phyloP scores from a whole-genome alignment of 2,888 invertebrate genomes.

The Lepidonotus clava region DNA sequence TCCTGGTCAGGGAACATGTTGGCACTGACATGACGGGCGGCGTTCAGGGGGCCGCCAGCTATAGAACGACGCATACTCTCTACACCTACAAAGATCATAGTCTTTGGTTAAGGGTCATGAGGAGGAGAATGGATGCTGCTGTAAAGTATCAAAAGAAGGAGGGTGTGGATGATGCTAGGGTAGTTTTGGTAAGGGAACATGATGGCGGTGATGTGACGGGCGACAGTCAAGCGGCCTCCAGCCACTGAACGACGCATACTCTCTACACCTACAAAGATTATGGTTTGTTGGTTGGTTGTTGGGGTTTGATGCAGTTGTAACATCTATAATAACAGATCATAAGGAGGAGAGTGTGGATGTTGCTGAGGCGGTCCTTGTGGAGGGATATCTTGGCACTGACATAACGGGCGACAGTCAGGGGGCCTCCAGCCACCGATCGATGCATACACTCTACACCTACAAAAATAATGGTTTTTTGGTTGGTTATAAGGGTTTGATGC shows the following conservation, averaged over 20 bases:
- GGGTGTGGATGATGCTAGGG: slow-evolving; percentile 57
- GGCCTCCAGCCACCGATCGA: slow-evolving; percentile 44
- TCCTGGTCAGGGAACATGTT: slow-evolving; percentile 20
- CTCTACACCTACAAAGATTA: slow-evolving; percentile 55
- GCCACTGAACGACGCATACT: slow-evolving; percentile 45
- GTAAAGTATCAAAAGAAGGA: slow-evolving; percentile 55
- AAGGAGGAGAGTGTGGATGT: slow-evolving; percentile 58
- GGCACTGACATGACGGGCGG: slow-evolving; percentile 46
- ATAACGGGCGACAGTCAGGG: slow-evolving; percentile 51
- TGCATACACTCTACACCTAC: slow-evolving; percentile 56
- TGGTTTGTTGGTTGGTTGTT: no score
- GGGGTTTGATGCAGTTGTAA: no score
- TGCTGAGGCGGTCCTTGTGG: slow-evolving; percentile 48
- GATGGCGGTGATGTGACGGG: slow-evolving; percentile 33
- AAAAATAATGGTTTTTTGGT: no score
- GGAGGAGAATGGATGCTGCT: no score
- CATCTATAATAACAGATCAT: no score
- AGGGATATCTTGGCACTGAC: slow-evolving; percentile 30
- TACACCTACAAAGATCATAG: slow-evolving; percentile 56
- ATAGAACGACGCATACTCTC: slow-evolving; percentile 48
- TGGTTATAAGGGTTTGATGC: no score
- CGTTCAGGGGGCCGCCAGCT: slow-evolving; percentile 54
- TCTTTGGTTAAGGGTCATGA: no score
- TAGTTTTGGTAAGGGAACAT: slow-evolving; percentile 23
- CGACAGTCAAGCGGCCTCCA: slow-evolving; percentile 55